Conservation (phyloP, 2,888 invertebrate genomes). For the Phasia obesa region DNA sequence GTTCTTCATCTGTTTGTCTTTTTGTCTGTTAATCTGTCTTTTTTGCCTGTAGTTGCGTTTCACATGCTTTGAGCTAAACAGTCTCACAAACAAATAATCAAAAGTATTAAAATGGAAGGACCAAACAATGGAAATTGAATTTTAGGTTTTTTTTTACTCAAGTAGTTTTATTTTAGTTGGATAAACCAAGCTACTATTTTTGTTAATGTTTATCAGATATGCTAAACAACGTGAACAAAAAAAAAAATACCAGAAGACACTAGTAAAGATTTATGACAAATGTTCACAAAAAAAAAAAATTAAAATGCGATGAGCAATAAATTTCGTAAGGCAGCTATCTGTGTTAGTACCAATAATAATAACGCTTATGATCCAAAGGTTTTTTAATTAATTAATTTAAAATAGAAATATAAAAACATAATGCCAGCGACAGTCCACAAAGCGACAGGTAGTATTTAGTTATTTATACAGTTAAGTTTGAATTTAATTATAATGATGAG, state of each 20-base stretch:
- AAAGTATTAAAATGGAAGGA: constrained; percentile 55
- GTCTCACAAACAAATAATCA: constrained; percentile 8
- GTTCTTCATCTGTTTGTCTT: constrained; percentile 11
- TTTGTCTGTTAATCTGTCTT: not conserved
- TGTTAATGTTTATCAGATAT: constrained; percentile 62
- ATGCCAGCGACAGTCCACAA: too few species aligned
- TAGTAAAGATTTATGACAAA: constrained; percentile 73
- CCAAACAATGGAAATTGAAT: constrained; percentile 80
- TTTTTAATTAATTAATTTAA: too few species aligned
- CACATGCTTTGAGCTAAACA: not conserved
- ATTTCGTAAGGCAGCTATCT: not conserved
- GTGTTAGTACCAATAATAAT: too few species aligned
- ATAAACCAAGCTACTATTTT: constrained; percentile 40
- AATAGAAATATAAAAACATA: too few species aligned
- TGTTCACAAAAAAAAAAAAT: constrained; percentile 15
- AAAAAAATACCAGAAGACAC: constrained; percentile 70
- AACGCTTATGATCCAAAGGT: too few species aligned
- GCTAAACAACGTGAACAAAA: constrained; percentile 44
- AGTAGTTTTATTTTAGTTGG: constrained; percentile 34
- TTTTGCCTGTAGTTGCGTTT: not conserved
- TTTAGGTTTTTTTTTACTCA: constrained; percentile 75
- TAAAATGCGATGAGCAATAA: not conserved
- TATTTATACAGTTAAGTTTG: too few species aligned
- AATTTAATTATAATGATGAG: too few species aligned
- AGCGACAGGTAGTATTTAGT: too few species aligned